These are phyloP conservation scores for Pomatorhinus ruficollis DNA, from an alignment of 2,113 vertebrate species.

Conservation along the genomic window DNA sequence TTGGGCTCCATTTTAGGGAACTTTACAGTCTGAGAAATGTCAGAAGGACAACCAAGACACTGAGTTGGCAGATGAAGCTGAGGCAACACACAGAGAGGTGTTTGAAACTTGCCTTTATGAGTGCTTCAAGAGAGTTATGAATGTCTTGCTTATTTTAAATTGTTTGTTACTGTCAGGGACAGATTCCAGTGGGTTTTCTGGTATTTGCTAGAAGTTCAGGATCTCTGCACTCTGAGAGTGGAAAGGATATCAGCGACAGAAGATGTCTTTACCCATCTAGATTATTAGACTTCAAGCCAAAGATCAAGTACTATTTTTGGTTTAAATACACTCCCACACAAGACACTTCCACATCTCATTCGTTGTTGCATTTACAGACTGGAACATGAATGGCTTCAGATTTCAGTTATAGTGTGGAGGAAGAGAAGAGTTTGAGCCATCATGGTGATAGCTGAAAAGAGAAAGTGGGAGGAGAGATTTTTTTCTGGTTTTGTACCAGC, in stretches of 20 bases:
- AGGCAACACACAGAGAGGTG: neutral
- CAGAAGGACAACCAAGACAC: neutral
- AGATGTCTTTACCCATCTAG: neutral
- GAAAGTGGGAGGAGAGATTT: neutral
- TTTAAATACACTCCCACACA: neutral
- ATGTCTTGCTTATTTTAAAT: neutral
- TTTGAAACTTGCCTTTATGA: neutral
- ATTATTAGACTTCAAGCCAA: neutral
- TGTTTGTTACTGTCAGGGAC: neutral
- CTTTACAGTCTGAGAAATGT: neutral
- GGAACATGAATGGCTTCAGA: neutral
- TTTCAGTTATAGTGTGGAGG: neutral
- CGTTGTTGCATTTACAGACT: neutral
- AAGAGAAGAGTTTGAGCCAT: neutral
- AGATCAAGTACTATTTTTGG: neutral
- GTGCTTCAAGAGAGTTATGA: neutral
- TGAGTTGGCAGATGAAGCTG: neutral
- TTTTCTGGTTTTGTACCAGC: neutral
- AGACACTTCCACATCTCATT: neutral
- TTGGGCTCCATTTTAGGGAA: neutral
- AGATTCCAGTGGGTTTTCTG: neutral
- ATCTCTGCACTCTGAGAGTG: fast-evolving
- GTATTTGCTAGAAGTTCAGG: neutral
- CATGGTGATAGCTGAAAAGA: neutral
- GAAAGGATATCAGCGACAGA: neutral